These are phyloP conservation scores for Drosophila mimica DNA, from an alignment of 2,888 invertebrate genomes.

Conservation along the genomic window DNA sequence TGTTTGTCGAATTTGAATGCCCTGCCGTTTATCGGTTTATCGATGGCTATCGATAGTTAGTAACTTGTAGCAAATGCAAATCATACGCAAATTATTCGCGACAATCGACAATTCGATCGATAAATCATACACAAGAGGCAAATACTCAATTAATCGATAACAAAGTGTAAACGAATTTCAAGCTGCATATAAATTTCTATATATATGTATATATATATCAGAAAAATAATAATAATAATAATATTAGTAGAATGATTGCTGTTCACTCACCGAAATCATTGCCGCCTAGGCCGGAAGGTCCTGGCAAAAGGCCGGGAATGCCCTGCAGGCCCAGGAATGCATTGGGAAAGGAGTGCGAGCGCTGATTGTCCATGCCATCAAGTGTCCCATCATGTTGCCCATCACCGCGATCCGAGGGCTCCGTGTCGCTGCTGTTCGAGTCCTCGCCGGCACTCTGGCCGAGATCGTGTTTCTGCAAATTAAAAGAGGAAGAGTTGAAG, in stretches of 20 bases:
- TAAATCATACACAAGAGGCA: slow-evolving; percentile 77
- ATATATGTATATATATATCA: background rate
- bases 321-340: slow-evolving; percentile 92
- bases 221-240: background rate
- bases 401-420: slow-evolving; percentile 89
- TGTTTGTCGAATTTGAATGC: slow-evolving; percentile 51
- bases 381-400: slow-evolving; percentile 88
- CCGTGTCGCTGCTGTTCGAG: slow-evolving; percentile 93
- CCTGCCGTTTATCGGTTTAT: slow-evolving; percentile 64
- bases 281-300: slow-evolving; percentile 93
- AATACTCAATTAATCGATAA: slow-evolving; percentile 50
- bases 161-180: slow-evolving; percentile 46
- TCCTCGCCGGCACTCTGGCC: slow-evolving; percentile 92
- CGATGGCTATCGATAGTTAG: slow-evolving; percentile 70
- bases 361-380: slow-evolving; percentile 88
- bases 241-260: background rate
- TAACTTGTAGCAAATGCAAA: slow-evolving; percentile 73
- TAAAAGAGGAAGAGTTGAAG: background rate
- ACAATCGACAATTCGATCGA: slow-evolving; percentile 36
- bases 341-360: slow-evolving; percentile 91
- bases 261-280: slow-evolving; percentile 92
- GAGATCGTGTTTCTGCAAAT: slow-evolving; percentile 86
- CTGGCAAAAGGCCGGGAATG: slow-evolving; percentile 92
- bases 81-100: slow-evolving; percentile 62
- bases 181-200: slow-evolving; percentile 27